Evolutionary conservation across 2,888 invertebrate genomes (phyloP).

Genomic region (Asteroscopus sphinx): DNA sequence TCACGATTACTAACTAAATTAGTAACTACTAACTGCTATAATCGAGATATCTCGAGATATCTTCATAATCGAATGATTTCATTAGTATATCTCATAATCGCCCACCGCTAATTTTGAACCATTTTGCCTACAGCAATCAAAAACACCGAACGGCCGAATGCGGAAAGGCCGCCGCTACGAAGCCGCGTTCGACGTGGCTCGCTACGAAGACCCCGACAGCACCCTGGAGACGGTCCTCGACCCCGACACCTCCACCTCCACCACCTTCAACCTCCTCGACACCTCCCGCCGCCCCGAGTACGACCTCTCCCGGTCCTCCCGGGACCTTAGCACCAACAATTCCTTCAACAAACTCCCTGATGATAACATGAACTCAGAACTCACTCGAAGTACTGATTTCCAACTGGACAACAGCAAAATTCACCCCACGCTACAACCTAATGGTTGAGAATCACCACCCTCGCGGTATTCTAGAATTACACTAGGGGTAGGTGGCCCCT

Average conservation of each 20-base stretch:
- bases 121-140: slow-evolving; percentile 66
- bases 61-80: too few relatives aligned
- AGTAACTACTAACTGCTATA: too few relatives aligned
- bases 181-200: slow-evolving; percentile 56
- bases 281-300: slow-evolving; percentile 73
- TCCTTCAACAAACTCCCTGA: slow-evolving; percentile 81
- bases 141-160: slow-evolving; percentile 81
- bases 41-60: too few relatives aligned
- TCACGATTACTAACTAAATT: too few relatives aligned
- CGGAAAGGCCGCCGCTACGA: slow-evolving; percentile 71
- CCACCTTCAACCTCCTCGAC: slow-evolving; percentile 71
- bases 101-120: background rate
- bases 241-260: slow-evolving; percentile 70
- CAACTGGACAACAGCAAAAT: slow-evolving; percentile 80
- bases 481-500: slow-evolving; percentile 83
- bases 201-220: slow-evolving; percentile 50
- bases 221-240: slow-evolving; percentile 54
- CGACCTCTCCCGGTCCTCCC: slow-evolving; percentile 58
- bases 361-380: slow-evolving; percentile 86
- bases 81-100: too few relatives aligned
- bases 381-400: slow-evolving; percentile 71
- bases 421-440: slow-evolving; percentile 83
- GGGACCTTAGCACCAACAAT: slow-evolving; percentile 58
- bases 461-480: slow-evolving; percentile 68
- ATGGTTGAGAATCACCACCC: slow-evolving; percentile 75